Base-by-base conservation (phyloP, 2,113 vertebrate genomes). In the Zosterops borbonicus region DNA sequence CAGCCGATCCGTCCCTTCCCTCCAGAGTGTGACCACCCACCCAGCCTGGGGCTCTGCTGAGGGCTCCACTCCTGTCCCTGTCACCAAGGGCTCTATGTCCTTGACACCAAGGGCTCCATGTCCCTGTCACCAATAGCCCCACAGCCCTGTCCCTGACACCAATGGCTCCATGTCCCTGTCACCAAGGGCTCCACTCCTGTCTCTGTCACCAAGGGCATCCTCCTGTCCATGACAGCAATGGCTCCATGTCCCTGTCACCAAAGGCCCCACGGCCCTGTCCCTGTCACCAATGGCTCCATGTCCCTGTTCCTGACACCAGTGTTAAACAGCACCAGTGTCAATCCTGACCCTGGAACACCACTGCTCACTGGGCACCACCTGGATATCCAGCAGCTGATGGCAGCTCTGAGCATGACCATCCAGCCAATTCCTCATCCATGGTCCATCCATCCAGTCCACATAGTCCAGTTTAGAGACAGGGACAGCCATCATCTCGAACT, bases 301-400 rank as follows among this genome's bases (percentile, higher is more conserved):
- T 33, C 65, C 3, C 16, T 31, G 47, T 23, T 46, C 4, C 14
- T 8, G 46, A 4, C 35, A 28, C 24, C 33, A 22, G 2, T 2
- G 28, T 3, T 20, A 11, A 39, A 12, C n/a, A 65, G 22, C 28
- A 22, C 7, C 29, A 42, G 27, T 12, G 21, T 31, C 44, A 17
- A 9, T 1, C 13, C 52, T 2, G 0, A 2, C 27, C 29, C 42
- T 41, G 35, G 29, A 15, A 6, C 59, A 18, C 11, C 49, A 5
- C 28, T 24, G n/a, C 69, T 28, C 70, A 23, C 70, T 11, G 50
- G 31, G 37, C 71, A 49, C 29, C 44, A 6, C 20, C 8, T 0
- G 5, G 52, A 31, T 2, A 25, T 11, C 10, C 5, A 59, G 52
- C 29, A 75, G 59, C 42, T 56, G n/a, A 16, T 1, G 2, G 8